phyloP scores from a whole-genome alignment of 1,140 invertebrate genomes.

The Bombus superbus region DNA sequence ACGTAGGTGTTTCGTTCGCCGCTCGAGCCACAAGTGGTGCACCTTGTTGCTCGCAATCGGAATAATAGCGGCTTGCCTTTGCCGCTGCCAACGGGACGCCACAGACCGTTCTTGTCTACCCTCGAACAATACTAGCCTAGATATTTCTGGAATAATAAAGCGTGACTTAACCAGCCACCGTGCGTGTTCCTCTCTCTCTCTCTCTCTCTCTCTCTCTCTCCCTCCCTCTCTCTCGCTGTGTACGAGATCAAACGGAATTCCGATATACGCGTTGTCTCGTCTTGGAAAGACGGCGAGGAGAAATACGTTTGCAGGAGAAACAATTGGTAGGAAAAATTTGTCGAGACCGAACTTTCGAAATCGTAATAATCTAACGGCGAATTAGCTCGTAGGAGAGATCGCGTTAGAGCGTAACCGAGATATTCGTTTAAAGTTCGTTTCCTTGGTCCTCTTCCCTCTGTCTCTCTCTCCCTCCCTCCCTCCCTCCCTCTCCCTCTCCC shows the following conservation, averaged over 20 bases:
- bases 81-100: constrained; percentile 13
- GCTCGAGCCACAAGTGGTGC: constrained; percentile 56
- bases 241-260: background rate
- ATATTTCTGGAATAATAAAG: constrained; percentile 27
- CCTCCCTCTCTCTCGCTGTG: too few relatives aligned
- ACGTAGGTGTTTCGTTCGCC: constrained; percentile 52
- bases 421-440: constrained; percentile 39
- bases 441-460: constrained; percentile 15
- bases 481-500: too few relatives aligned
- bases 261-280: background rate
- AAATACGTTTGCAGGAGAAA: background rate
- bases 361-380: background rate
- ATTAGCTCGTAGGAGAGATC: background rate
- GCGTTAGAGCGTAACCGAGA: background rate
- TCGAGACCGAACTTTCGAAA: background rate
- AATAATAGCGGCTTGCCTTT: constrained; percentile 43
- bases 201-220: too few relatives aligned
- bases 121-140: constrained; percentile 24
- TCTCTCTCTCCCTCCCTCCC: constrained; percentile 4
- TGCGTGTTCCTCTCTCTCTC: background rate
- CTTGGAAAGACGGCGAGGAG: background rate
- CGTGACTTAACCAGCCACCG: background rate
- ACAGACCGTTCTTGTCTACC: constrained; percentile 18
- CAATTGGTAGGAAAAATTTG: background rate
- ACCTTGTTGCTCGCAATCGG: constrained; percentile 54